These are phyloP conservation scores for Phaethon lepturus DNA, from an alignment of 2,113 vertebrate genomes.

Conservation along the genomic window DNA sequence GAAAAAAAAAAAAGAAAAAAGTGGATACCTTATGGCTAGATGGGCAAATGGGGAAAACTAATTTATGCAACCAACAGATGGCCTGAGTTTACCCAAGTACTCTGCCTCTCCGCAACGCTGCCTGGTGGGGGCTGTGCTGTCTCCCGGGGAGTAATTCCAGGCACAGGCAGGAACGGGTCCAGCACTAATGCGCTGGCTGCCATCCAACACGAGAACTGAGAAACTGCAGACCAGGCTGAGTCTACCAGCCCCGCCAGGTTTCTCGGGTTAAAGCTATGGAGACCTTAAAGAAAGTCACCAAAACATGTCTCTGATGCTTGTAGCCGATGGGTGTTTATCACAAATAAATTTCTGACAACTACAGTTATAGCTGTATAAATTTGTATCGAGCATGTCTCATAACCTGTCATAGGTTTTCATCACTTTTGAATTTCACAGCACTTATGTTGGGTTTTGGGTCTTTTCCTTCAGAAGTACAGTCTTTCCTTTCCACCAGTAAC, in stretches of 20 bases:
- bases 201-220: not conserved
- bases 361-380: not conserved
- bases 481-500: not conserved
- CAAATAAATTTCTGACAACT: not conserved
- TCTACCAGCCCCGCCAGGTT: not conserved
- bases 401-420: not conserved
- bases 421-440: not conserved
- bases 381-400: not conserved
- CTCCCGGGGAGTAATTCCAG: conserved; percentile 42
- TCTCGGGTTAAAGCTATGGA: not conserved
- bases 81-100: conserved; percentile 67
- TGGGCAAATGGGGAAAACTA: conserved; percentile 43
- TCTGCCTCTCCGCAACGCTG: conserved; percentile 28
- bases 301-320: not conserved
- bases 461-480: not conserved
- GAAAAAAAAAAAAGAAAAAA: fast-evolving
- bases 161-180: conserved; percentile 34
- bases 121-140: conserved; percentile 44
- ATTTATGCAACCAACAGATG: conserved; percentile 72
- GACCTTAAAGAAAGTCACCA: not conserved
- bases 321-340: not conserved
- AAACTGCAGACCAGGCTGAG: not conserved
- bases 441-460: not conserved
- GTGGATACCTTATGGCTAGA: not conserved
- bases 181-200: conserved; percentile 25